A percentile compares a stretch with the other conserved stretches of the same genome.
Conservation (phyloP, 2,888 invertebrate species). For the Kryphioiulus occultus region DNA sequence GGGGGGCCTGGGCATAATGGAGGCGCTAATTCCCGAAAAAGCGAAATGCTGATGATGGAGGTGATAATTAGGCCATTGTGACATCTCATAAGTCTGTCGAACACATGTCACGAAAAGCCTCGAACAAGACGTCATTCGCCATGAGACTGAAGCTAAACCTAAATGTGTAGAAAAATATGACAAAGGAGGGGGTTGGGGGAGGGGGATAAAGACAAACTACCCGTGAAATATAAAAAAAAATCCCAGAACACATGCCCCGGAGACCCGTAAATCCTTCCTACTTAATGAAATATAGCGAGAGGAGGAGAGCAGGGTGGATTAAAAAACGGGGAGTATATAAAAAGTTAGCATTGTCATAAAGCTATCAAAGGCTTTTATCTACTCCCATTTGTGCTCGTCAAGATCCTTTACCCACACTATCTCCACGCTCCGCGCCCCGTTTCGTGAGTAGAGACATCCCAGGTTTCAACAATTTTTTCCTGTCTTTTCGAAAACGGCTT, state of each 20-base stretch:
- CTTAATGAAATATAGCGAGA: slow-evolving; percentile 16
- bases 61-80: slow-evolving; percentile 40
- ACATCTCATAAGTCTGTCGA: slow-evolving; percentile 31
- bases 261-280: slow-evolving; percentile 39
- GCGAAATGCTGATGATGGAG: slow-evolving; percentile 32
- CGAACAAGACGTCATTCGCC: slow-evolving; percentile 24
- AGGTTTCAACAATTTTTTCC: not conserved
- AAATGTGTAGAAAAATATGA: slow-evolving; percentile 8
- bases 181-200: not conserved
- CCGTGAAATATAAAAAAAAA: slow-evolving; percentile 30
- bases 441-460: not conserved
- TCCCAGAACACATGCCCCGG: slow-evolving; percentile 30
- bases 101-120: slow-evolving; percentile 34
- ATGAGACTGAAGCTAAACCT: not conserved
- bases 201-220: slow-evolving; percentile 6
- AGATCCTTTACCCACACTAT: not conserved
- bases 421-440: not conserved
- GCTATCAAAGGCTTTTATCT: slow-evolving; percentile 38
- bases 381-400: not conserved
- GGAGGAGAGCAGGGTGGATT: not conserved
- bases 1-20: not conserved
- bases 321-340: slow-evolving; percentile 36
- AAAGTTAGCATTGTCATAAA: slow-evolving; percentile 38
- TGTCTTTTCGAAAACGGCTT: not conserved
- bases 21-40: not conserved